Evolutionary conservation across 2,797 vertebrate genomes (phyloP).

Genomic region (Buphagus erythrorhynchus): DNA sequence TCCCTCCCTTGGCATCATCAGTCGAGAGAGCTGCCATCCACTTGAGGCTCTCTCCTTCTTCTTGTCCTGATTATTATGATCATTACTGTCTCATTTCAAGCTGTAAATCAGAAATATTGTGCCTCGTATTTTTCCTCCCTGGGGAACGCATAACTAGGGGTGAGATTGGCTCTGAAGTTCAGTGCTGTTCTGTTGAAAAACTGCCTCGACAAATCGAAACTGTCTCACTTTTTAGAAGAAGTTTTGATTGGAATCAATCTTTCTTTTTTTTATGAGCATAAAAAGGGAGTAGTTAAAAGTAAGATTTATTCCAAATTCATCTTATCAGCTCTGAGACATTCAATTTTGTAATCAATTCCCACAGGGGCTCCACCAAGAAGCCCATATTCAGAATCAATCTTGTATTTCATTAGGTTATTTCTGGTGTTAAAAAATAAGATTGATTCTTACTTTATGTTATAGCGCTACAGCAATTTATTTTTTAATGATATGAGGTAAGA

Average conservation of each 20-base stretch:
- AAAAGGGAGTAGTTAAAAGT: constrained; percentile 76
- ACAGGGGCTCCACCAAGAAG: constrained; percentile 72
- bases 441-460: constrained; percentile 78
- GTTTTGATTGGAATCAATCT: constrained; percentile 77
- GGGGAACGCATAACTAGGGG: constrained; percentile 30
- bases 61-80: constrained; percentile 69
- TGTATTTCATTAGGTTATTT: constrained; percentile 79
- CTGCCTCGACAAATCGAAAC: constrained; percentile 65
- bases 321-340: constrained; percentile 75
- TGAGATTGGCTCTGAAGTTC: constrained; percentile 67
- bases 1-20: constrained; percentile 36
- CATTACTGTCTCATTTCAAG: constrained; percentile 70
- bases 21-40: constrained; percentile 50
- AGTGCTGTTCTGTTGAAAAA: constrained; percentile 62
- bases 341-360: constrained; percentile 77
- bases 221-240: constrained; percentile 67
- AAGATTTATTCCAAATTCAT: constrained; percentile 79
- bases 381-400: constrained; percentile 77
- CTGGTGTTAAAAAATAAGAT: constrained; percentile 78
- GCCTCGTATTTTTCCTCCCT: constrained; percentile 53
- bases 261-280: constrained; percentile 65
- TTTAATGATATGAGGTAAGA: constrained; percentile 79
- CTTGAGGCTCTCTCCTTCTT: constrained; percentile 62
- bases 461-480: constrained; percentile 76
- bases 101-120: constrained; percentile 74